Conservation (phyloP, 2,797 vertebrate genomes). For the Petrocephalus sullivani region DNA sequence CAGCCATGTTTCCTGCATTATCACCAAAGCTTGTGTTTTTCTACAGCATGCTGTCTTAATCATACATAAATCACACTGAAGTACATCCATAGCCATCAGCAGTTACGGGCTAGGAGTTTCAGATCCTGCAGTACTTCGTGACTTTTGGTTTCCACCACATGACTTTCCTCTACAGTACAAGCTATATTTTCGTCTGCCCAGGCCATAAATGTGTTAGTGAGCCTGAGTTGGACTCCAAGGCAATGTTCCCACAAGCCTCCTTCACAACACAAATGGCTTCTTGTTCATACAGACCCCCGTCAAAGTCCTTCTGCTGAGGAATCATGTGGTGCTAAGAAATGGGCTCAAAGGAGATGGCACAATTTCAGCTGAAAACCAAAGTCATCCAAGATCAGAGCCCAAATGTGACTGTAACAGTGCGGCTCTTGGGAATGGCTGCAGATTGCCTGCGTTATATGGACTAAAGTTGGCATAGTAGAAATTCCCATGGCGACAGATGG, state of each 20-base stretch:
- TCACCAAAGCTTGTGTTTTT: background rate
- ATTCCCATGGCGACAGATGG: background rate
- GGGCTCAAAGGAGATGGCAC: background rate
- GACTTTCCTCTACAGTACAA: background rate
- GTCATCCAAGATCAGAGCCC: background rate
- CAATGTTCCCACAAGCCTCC: slow-evolving; percentile 1
- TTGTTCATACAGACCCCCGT: background rate
- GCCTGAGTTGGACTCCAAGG: background rate
- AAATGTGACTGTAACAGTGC: background rate
- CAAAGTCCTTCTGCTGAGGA: background rate
- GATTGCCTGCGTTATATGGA: background rate
- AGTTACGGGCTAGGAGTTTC: background rate
- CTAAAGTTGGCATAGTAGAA: background rate
- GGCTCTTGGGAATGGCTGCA: background rate
- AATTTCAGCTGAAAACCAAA: slow-evolving; percentile 2
- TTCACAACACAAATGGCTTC: background rate
- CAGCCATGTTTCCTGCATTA: background rate
- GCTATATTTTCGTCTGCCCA: background rate
- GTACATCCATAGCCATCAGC: background rate
- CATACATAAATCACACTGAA: background rate
- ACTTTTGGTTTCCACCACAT: background rate
- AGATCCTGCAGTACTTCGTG: background rate
- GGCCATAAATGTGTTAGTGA: background rate
- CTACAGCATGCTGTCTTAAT: background rate
- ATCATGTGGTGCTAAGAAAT: background rate